These are phyloP conservation scores for Oscheius myriophilus DNA, from an alignment of 2,888 invertebrate genomes.

Conservation along the genomic window DNA sequence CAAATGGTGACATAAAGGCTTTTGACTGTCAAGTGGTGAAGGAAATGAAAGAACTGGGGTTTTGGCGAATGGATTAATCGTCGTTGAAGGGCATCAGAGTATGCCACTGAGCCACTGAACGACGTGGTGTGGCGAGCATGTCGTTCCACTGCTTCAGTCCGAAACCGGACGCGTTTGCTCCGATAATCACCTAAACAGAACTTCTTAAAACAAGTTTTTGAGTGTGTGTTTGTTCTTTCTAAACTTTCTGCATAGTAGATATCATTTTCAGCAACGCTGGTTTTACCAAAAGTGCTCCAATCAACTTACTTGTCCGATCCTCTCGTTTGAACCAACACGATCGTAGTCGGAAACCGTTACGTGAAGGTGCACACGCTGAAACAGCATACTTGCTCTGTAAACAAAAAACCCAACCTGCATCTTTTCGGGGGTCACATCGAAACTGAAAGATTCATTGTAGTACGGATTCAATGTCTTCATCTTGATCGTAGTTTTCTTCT, in stretches of 20 bases:
- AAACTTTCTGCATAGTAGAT: background rate
- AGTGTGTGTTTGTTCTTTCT: slow-evolving; percentile 1
- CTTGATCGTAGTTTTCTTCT: slow-evolving; percentile 99
- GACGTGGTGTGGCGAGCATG: slow-evolving; percentile 97
- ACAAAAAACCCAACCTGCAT: slow-evolving; percentile 83
- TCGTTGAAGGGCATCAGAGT: slow-evolving; percentile 96
- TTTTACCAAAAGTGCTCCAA: no score
- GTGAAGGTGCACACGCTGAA: slow-evolving; percentile 96
- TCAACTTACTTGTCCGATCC: slow-evolving; percentile 83
- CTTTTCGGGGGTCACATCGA: slow-evolving; percentile 99
- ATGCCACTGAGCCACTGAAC: slow-evolving; percentile 99
- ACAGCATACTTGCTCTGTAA: background rate
- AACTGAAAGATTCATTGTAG: slow-evolving; percentile 99
- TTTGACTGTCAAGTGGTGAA: background rate
- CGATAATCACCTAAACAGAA: slow-evolving; percentile 81
- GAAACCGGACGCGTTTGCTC: slow-evolving; percentile 88
- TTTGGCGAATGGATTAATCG: slow-evolving; percentile 38
- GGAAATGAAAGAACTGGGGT: background rate
- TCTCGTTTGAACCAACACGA: slow-evolving; percentile 98
- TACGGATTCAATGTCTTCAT: slow-evolving; percentile 99
- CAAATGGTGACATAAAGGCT: slow-evolving; percentile 5
- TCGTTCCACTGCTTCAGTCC: slow-evolving; percentile 89
- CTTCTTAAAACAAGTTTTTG: no score
- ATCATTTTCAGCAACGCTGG: background rate
- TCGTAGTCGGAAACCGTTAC: slow-evolving; percentile 99